phyloP scores from a whole-genome alignment of 1,140 invertebrate genomes.

The Drosophila cardini region DNA sequence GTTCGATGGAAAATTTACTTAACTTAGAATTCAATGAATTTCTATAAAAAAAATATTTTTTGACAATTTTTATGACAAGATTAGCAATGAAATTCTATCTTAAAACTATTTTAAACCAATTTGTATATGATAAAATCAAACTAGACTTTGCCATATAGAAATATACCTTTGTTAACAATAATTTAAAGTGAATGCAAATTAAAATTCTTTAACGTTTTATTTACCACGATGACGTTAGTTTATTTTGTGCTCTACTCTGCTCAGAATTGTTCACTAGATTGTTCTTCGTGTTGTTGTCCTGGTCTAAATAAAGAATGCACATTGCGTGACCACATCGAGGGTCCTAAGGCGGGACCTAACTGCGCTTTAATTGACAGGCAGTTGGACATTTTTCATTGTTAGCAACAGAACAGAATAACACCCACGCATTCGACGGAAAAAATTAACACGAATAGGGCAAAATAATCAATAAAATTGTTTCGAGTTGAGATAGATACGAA shows the following conservation, averaged over 20 bases:
- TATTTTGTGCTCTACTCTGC: neutral
- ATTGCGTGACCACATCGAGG: slow-evolving; percentile 45
- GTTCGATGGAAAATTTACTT: too few species aligned
- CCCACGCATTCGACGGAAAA: slow-evolving; percentile 13
- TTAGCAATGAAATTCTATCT: too few species aligned
- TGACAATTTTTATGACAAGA: too few species aligned
- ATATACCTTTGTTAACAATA: neutral
- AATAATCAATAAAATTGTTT: slow-evolving; percentile 39
- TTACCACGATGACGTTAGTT: slow-evolving; percentile 24
- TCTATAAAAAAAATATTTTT: too few species aligned
- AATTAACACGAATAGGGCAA: slow-evolving; percentile 27
- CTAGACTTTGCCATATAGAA: too few species aligned
- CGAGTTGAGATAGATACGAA: slow-evolving; percentile 22
- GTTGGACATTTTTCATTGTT: slow-evolving; percentile 32
- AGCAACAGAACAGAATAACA: neutral
- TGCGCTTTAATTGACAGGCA: slow-evolving; percentile 48
- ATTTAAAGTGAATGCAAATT: neutral
- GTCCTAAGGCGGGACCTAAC: neutral
- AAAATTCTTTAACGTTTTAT: slow-evolving; percentile 20
- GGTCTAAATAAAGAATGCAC: slow-evolving; percentile 46
- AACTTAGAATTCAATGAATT: too few species aligned
- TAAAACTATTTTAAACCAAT: too few species aligned
- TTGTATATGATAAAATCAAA: too few species aligned
- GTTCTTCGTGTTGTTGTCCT: slow-evolving; percentile 10
- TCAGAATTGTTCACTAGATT: neutral